A percentile compares a stretch with the other conserved stretches of the same genome.
These are phyloP conservation scores for Porites australiensis DNA, from an alignment of 64 coral and sea anemone genomes.

Conservation along the genomic window DNA sequence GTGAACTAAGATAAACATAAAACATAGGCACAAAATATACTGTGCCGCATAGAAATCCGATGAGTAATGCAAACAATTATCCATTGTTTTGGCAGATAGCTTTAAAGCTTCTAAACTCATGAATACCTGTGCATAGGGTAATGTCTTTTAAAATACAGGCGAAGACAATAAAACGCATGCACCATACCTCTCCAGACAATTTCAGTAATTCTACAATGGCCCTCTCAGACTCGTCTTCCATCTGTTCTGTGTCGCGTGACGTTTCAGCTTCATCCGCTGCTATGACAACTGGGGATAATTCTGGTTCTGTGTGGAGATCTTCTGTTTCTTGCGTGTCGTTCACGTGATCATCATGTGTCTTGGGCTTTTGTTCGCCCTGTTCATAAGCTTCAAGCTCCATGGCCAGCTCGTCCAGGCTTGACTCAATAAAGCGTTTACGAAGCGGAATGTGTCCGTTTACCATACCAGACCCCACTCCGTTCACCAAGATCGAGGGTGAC, in stretches of 20 bases:
- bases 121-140: too few species aligned
- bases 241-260: background rate
- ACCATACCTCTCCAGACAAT: background rate
- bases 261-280: background rate
- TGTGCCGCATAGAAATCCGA: too few species aligned
- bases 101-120: too few species aligned
- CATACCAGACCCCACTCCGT: conserved; percentile 16
- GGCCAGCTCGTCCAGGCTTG: conserved; percentile 92
- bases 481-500: conserved; percentile 9
- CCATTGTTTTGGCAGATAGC: too few species aligned
- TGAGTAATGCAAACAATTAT: too few species aligned
- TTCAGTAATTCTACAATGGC: conserved; percentile 14
- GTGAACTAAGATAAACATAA: too few species aligned
- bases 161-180: background rate
- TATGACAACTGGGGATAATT: background rate
- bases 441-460: conserved; percentile 60
- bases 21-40: too few species aligned
- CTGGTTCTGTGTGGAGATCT: background rate
- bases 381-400: conserved; percentile 91
- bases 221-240: background rate
- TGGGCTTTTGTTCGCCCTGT: background rate
- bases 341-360: background rate
- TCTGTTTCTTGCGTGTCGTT: background rate
- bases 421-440: conserved; percentile 81
- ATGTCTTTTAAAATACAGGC: background rate